Conservation (phyloP, 2,888 invertebrate genomes). For the Kryphioiulus occultus region DNA sequence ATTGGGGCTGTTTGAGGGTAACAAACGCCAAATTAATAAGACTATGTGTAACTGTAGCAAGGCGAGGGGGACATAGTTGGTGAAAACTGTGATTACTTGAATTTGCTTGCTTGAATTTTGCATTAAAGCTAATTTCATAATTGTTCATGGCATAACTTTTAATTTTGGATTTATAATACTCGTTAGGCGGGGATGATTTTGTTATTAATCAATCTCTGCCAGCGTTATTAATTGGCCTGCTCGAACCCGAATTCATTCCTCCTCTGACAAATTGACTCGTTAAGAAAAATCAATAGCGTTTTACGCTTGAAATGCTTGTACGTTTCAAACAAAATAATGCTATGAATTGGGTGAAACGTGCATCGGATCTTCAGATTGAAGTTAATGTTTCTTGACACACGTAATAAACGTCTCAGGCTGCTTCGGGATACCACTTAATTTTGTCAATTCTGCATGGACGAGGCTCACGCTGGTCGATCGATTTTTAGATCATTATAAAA, state of each 20-base stretch:
- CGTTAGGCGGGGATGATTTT: background rate
- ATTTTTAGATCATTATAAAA: background rate
- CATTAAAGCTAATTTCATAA: background rate
- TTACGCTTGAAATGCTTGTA: background rate
- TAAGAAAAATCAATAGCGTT: slow-evolving; percentile 21
- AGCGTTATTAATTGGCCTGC: background rate
- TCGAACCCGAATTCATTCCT: background rate
- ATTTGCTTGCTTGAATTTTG: background rate
- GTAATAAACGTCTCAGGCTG: background rate
- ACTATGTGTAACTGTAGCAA: no score
- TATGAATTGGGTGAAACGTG: background rate
- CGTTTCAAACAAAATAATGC: slow-evolving; percentile 6
- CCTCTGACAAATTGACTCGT: slow-evolving; percentile 15
- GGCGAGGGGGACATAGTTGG: no score
- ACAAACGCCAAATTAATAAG: no score
- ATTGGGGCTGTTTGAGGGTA: no score
- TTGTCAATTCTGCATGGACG: background rate
- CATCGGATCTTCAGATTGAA: background rate
- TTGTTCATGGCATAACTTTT: background rate
- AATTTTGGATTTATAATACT: background rate
- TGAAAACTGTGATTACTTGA: no score
- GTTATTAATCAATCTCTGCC: slow-evolving; percentile 1
- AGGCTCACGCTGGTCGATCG: background rate
- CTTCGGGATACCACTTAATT: background rate
- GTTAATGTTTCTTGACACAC: background rate